phyloP scores from a whole-genome alignment of 2,888 invertebrate species.

The Ernsta delagoae region DNA sequence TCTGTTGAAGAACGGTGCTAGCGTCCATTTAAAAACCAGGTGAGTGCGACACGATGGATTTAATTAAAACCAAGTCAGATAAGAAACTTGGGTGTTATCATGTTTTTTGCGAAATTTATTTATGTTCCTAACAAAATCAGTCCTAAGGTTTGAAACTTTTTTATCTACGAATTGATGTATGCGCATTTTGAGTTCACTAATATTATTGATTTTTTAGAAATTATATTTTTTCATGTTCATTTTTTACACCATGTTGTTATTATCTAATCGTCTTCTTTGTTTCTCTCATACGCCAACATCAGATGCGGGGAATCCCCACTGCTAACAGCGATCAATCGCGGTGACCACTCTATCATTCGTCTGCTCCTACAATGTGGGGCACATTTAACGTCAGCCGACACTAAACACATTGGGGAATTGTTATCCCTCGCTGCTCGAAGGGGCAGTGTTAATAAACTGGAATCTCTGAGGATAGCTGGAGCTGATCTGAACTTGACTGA shows the following conservation, averaged over 20 bases:
- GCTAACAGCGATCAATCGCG: conserved; percentile 87
- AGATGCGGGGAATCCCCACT: conserved; percentile 89
- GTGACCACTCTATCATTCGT: conserved; percentile 87
- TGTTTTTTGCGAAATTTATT: too few relatives aligned
- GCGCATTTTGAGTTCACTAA: too few relatives aligned
- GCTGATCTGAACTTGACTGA: conserved; percentile 87
- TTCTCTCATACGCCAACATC: too few relatives aligned
- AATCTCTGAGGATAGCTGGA: conserved; percentile 87
- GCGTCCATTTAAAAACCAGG: conserved; percentile 91
- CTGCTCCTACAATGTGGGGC: conserved; percentile 90
- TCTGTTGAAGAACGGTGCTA: conserved; percentile 91
- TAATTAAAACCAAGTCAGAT: too few relatives aligned
- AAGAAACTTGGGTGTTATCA: too few relatives aligned
- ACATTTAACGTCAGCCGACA: conserved; percentile 86
- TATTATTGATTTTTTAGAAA: too few relatives aligned
- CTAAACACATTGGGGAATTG: conserved; percentile 86
- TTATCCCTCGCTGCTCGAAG: conserved; percentile 87
- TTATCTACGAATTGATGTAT: too few relatives aligned
- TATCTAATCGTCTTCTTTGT: too few relatives aligned
- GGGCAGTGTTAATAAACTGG: conserved; percentile 83
- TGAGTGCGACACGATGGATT: conserved; percentile 43
- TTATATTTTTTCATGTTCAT: too few relatives aligned
- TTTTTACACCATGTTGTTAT: too few relatives aligned
- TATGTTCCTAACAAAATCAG: too few relatives aligned
- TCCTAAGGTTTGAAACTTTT: too few relatives aligned